Evolutionary conservation across 2,888 invertebrate genomes (phyloP).

Genomic region (Atethmia centrago): DNA sequence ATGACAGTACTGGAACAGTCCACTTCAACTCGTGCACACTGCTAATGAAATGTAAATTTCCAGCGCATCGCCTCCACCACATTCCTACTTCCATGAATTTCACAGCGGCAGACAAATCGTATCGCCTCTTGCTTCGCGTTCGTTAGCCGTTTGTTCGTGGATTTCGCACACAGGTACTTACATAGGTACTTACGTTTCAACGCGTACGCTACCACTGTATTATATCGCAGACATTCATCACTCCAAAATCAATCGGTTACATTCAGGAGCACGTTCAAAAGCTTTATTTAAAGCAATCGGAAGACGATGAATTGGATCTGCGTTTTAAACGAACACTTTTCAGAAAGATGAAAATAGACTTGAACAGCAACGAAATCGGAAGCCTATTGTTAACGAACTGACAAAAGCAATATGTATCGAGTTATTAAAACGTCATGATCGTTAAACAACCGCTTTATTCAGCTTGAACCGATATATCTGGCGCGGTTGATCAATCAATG

Average conservation of each 20-base stretch:
- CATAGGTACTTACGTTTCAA: constrained; percentile 81
- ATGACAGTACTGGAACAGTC: constrained; percentile 4
- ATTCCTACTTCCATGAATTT: constrained; percentile 63
- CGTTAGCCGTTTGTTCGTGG: constrained; percentile 86
- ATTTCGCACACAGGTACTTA: constrained; percentile 75
- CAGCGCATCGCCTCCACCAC: constrained; percentile 51
- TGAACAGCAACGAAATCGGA: constrained; percentile 23
- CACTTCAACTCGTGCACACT: constrained; percentile 39
- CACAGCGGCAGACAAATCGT: constrained; percentile 78
- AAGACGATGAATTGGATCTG: constrained; percentile 25
- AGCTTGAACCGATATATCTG: constrained; percentile 61
- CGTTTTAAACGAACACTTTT: constrained; percentile 21
- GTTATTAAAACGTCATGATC: constrained; percentile 57
- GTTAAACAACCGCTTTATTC: constrained; percentile 56
- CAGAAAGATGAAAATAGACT: constrained; percentile 9
- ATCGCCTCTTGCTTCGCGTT: constrained; percentile 79
- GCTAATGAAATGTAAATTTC: constrained; percentile 61
- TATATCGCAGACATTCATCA: constrained; percentile 73
- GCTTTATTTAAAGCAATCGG: constrained; percentile 41
- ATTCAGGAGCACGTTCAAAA: constrained; percentile 38
- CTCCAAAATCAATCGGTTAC: constrained; percentile 53
- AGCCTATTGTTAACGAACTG: constrained; percentile 38
- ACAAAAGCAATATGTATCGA: constrained; percentile 32
- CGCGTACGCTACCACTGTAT: constrained; percentile 71
- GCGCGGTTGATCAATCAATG: constrained; percentile 64